These are phyloP conservation scores for Sarcophaga variegata DNA, from an alignment of 2,888 invertebrate species.

Conservation along the genomic window DNA sequence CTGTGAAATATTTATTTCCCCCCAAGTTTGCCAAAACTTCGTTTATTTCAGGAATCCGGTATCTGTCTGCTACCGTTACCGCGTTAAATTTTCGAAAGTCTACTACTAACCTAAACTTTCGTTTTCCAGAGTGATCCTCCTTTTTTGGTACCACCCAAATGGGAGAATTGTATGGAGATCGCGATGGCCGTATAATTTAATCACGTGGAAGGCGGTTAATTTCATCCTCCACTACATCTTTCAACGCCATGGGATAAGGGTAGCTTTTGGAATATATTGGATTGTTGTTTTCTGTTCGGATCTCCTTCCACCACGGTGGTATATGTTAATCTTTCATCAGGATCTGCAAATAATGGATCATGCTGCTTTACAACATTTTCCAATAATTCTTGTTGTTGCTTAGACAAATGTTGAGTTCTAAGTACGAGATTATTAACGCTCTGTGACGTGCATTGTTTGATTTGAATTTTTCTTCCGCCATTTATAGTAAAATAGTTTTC, in stretches of 20 bases:
- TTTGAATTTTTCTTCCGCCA: background rate
- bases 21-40: background rate
- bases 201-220: too few relatives aligned
- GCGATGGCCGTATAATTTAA: background rate
- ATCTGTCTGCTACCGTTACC: background rate
- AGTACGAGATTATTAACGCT: background rate
- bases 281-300: background rate
- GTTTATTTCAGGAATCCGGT: background rate
- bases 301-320: too few relatives aligned
- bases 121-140: background rate
- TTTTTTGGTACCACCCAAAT: background rate
- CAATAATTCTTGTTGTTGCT: background rate
- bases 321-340: background rate
- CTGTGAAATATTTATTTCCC: background rate
- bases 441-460: background rate
- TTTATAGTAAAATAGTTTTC: background rate
- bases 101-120: background rate
- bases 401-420: conserved; percentile 1
- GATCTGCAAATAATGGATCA: background rate
- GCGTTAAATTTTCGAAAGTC: background rate
- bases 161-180: background rate
- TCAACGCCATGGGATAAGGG: background rate
- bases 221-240: too few relatives aligned
- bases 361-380: background rate
- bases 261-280: background rate